Base-by-base conservation (phyloP, 2,797 vertebrate genomes). In the Malacoraja senta region DNA sequence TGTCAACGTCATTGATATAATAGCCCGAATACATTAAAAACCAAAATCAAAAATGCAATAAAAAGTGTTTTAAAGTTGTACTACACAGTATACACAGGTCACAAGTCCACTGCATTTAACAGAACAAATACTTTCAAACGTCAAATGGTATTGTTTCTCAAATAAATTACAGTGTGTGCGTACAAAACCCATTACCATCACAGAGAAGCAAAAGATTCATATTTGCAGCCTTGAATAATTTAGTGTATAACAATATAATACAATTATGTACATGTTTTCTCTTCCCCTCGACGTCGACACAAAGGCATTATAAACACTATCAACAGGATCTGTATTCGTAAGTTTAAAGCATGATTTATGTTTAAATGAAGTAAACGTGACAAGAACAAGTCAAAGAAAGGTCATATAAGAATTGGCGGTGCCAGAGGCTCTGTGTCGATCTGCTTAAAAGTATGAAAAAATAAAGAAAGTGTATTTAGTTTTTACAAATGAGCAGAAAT, bases 351-450 rank as follows among this genome's bases (percentile, higher is more conserved):
- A 97, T 97, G 96, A 96, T 97, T 95, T 97, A 96, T 94, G 96
- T 97, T 96, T 98, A 96, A 96, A 97, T 97, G 97, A 98, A 97
- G 96, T 97, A 97, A 97, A 96, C 95, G 95, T 96, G 96, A 97
- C 97, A 98, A 97, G 97, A 97, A 97, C 96, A 96, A 96, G 97
- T 97, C 96, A 97, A 96, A 97, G 97, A 97, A 97, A 97, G 97
- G 96, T 95, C 96, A 94, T 96, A 94, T 97, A 96, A 98, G 97
- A 98, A 98, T 98, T 97, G 98, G 98, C 98, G 98, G 98, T 98
- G 97, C 97, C 97, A 94, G 95, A 96, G 96, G 96, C 96, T 95
- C 95, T 94, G 95, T 95, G 95, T 95, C 95, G 95, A 94, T 88
- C 94, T 95, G 84, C 44, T 94, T 93, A 97, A 98, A 98, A 95